phyloP scores from a whole-genome alignment of 2,797 vertebrate genomes.

The Peromyscus aztecus region DNA sequence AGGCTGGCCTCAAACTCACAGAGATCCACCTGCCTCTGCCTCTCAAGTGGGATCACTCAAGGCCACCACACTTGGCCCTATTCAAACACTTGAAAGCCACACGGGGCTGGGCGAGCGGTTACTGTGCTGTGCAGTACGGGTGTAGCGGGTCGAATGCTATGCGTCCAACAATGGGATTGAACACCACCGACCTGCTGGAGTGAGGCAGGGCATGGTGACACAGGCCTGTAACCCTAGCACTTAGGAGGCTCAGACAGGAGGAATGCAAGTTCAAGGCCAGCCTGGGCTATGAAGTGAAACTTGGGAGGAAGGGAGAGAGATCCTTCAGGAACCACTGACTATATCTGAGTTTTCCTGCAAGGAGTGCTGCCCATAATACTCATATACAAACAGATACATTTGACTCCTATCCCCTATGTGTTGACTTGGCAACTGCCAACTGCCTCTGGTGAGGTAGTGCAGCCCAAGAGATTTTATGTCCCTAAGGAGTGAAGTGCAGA shows the following conservation, averaged over 20 bases:
- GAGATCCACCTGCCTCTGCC: neutral
- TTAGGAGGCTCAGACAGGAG: neutral
- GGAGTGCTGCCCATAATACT: neutral
- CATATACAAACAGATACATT: neutral
- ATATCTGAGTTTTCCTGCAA: neutral
- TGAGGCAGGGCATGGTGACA: constrained; percentile 8
- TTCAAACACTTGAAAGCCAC: neutral
- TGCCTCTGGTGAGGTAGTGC: neutral
- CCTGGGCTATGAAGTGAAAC: neutral
- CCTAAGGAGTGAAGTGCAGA: constrained; percentile 43
- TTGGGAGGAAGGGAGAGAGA: neutral
- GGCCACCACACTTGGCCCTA: neutral
- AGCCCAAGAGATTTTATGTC: constrained; percentile 43
- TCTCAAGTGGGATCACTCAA: neutral
- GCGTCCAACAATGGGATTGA: neutral
- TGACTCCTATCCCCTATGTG: neutral
- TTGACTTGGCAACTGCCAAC: constrained; percentile 10
- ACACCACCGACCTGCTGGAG: neutral
- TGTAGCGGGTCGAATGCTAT: neutral
- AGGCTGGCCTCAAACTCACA: neutral
- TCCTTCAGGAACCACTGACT: neutral
- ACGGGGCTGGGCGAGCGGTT: no score
- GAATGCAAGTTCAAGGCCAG: neutral
- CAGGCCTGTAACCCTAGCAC: neutral
- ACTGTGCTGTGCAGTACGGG: neutral